Base-by-base conservation (phyloP, 2,113 vertebrate genomes). In the Todiramphus chloris region DNA sequence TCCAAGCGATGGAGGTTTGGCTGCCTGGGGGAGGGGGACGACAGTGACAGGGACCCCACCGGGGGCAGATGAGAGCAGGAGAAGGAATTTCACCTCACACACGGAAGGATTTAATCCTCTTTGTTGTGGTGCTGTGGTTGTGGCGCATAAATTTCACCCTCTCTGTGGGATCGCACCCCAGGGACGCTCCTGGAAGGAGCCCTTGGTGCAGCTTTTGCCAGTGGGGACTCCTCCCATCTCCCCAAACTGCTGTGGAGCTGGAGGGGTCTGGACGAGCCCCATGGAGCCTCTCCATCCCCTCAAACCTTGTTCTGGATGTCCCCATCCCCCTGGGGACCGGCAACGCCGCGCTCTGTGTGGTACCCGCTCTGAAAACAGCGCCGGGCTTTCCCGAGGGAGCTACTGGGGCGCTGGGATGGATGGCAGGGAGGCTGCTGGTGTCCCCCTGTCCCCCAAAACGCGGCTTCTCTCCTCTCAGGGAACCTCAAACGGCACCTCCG, bases 401-500 rank as follows among this genome's bases (percentile, higher is more conserved):
- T 51, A 1, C 20, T 4, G 16, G 60, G 63, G 17, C 0, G 2
- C 20, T 31, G 79, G 56, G 48, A 50, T 4, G 46, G 78, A 30
- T 1, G 43, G 17, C 50, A 25, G 12, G 15, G 39, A 39, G 10
- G 27, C 48, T 19, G 25, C 9, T 1, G 2, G 3, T 3, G 24
- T 13, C 23, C 3, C 1, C 0, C 1, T 5, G 6, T 14, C 33
- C 59, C 28, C 16, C 6, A 7, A 23, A 24, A 20, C 10, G 14
- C n/a, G 10, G 46, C 46, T 50, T 16, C 5, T 33, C 43, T 24
- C 27, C 81, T 50, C 93, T 5, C 94, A 99, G 99, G 99, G 44
- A 99, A 99, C 98, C 98, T 99, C 74, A 99, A 99, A 96, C 98
- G 99, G 68, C 99, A 99, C 94, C 98, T 99, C 70, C 99, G 99